These are phyloP conservation scores for Patella depressa DNA, from an alignment of 2,888 invertebrate species.

Conservation along the genomic window DNA sequence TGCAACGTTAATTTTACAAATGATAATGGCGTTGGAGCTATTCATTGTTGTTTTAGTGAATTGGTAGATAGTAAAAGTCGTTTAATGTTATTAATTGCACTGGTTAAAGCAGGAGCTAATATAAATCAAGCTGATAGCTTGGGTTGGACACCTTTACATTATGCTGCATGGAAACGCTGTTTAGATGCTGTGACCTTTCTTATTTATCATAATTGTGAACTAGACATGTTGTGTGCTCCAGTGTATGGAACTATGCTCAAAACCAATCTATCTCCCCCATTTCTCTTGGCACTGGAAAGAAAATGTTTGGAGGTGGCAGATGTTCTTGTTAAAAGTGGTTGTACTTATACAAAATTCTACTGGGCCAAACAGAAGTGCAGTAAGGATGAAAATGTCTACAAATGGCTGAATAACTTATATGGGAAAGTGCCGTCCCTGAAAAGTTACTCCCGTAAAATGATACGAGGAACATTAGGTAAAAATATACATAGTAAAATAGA, in stretches of 20 bases:
- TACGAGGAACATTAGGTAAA: background rate
- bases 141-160: constrained; percentile 5
- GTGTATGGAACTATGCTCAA: constrained; percentile 3
- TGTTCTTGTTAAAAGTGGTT: background rate
- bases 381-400: background rate
- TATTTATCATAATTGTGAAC: background rate
- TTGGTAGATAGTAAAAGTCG: background rate
- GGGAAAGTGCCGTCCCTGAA: background rate
- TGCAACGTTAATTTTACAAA: constrained; percentile 7
- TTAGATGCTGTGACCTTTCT: constrained; percentile 5
- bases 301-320: background rate
- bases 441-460: constrained; percentile 1
- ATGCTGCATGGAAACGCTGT: constrained; percentile 1
- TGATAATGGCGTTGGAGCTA: constrained; percentile 2
- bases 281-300: background rate
- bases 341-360: background rate
- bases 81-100: background rate
- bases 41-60: constrained; percentile 8
- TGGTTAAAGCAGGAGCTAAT: background rate
- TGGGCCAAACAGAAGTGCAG: constrained; percentile 1
- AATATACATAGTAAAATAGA: background rate
- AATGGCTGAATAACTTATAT: background rate
- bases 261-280: background rate
- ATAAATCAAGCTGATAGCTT: constrained; percentile 6
- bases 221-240: constrained; percentile 3